A percentile compares a stretch with the other conserved stretches of the same genome.
phyloP scores from a whole-genome alignment of 2,797 vertebrate genomes.

The Pangasius macronema region DNA sequence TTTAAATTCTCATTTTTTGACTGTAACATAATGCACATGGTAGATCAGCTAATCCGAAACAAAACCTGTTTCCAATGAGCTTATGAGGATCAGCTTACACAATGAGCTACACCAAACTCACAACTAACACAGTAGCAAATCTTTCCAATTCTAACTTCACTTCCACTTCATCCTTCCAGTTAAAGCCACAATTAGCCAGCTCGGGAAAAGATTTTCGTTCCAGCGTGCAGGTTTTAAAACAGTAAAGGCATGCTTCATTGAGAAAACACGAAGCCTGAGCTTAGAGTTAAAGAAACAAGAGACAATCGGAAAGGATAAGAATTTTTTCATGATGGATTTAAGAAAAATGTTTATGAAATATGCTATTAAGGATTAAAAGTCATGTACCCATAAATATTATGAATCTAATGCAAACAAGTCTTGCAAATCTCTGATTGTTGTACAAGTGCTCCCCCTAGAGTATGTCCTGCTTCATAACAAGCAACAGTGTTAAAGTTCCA shows the following conservation, averaged over 20 bases:
- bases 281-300: background rate
- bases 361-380: background rate
- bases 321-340: background rate
- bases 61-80: conserved; percentile 8
- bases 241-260: background rate
- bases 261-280: background rate
- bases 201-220: background rate
- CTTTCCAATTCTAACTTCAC: background rate
- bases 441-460: conserved; percentile 22
- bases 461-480: background rate
- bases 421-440: background rate
- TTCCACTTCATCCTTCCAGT: background rate
- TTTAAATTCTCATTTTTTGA: background rate
- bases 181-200: background rate
- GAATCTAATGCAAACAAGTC: background rate
- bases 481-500: background rate
- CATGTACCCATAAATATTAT: background rate
- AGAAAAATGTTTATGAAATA: background rate
- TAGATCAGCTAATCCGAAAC: background rate
- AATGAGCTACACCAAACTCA: background rate
- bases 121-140: background rate
- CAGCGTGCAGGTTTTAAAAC: background rate
- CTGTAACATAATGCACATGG: background rate
- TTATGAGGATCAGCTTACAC: background rate
- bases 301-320: background rate